Base-by-base conservation (phyloP, 1,140 invertebrate genomes). In the Trichoplusia ni region DNA sequence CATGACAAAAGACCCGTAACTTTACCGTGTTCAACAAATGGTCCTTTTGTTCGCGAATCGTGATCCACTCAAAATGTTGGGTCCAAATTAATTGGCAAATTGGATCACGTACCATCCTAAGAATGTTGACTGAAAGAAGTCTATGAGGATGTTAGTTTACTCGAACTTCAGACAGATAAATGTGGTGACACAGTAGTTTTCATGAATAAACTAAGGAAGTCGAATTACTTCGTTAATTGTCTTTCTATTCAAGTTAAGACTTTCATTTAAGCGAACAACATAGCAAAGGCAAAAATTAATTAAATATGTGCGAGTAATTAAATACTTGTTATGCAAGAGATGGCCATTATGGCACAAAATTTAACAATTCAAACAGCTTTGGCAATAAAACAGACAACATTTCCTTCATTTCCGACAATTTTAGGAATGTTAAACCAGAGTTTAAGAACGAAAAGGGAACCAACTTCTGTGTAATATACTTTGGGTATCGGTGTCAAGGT, bases 21-120 rank as follows among this genome's bases (percentile, higher is more conserved):
- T 33, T 11, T 33, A 2, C 13, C 13, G 35, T 49, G n/a, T 49
- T 31, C 7, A 49, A 29, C 46, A 42, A 49, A 49, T 49, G 46
- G 46, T 49, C 18, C 3, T 25, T 9, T 6, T n/a, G n/a, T 49
- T 9, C n/a, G n/a, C 13, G 29, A 49, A 49, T 31, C 46, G 46
- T 49, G 46, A 49, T 49, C 46, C 46, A 31, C 46, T 49, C 25
- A 49, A 29, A 18, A 4, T 29, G 25, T 31, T 23, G 25, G 25
- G 9, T 19, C 8, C 9, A 49, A 49, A 31, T 49, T 49, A 49
- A 49, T 49, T 49, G 46, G 46, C 6, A 49, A 49, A 49, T 49
- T 49, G 46, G 46, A 49, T 16, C 46, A 49, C 46, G 46, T 49
- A 49, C 46, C n/a, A 49, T 5, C 25, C 25, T n/a, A 49, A 49